Evolutionary conservation across 2,888 invertebrate species (phyloP).

Genomic region (Coenonympha glycerion): DNA sequence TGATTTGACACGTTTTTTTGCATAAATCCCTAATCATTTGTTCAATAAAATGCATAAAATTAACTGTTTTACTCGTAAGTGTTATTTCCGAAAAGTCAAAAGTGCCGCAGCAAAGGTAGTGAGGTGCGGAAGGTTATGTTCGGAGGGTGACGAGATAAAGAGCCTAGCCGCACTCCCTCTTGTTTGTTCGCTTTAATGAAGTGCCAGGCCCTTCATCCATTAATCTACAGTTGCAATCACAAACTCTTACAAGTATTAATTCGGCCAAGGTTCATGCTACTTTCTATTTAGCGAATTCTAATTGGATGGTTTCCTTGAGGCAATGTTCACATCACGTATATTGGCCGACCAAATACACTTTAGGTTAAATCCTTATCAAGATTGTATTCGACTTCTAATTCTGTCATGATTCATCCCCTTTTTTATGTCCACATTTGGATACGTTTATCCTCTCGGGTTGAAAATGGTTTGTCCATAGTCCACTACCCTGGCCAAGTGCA

Average conservation of each 20-base stretch:
- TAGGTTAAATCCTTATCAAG: too few species aligned
- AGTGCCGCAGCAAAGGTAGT: slow-evolving; percentile 10
- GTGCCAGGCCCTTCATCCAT: slow-evolving; percentile 56
- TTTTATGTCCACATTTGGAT: too few species aligned
- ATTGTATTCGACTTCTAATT: too few species aligned
- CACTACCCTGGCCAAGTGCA: too few species aligned
- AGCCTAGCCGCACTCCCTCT: slow-evolving; percentile 42
- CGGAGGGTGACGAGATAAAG: slow-evolving; percentile 61
- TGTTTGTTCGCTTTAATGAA: slow-evolving; percentile 71
- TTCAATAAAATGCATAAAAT: too few species aligned
- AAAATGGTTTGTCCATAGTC: too few species aligned
- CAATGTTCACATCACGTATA: background rate
- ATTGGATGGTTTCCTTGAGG: slow-evolving; percentile 8
- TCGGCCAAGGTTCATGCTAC: slow-evolving; percentile 14
- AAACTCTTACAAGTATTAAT: slow-evolving; percentile 20
- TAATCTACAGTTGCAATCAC: slow-evolving; percentile 50
- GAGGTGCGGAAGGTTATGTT: slow-evolving; percentile 35
- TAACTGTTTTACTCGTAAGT: background rate
- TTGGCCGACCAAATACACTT: too few species aligned
- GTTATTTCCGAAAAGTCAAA: background rate
- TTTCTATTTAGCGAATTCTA: slow-evolving; percentile 13
- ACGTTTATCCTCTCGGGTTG: too few species aligned
- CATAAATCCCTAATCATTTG: too few species aligned
- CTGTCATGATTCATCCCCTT: too few species aligned
- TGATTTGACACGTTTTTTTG: too few species aligned